Base-by-base conservation (phyloP, 30 jellyfish, hydroid and myxozoan species). In the Cassiopea andromeda region DNA sequence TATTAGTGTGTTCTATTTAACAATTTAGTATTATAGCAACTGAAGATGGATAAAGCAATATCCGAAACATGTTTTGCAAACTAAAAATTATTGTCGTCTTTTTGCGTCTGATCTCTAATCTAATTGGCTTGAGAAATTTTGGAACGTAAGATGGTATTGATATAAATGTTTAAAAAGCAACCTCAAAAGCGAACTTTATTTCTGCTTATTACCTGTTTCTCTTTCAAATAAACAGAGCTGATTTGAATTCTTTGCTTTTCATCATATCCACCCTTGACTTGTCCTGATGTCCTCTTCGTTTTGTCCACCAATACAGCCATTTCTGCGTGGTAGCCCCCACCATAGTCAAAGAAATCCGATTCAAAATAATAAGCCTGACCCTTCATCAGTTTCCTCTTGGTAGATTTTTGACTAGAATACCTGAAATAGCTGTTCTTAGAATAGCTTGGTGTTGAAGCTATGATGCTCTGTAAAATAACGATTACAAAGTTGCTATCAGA, bases 221-320 rank as follows among this genome's bases (percentile, higher is more conserved):
- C 97, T 12, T 80, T 71, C 54, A 67, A 69, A 64, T 82, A 88
- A 46, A 70, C 76, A 1, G 99, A 80, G 1, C 43, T 60, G 69
- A 95, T 91, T 45, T 54, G 49, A 46, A 95, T 82, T 50, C 78
- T 48, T 78, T 95, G 99, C 82, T 61, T 77, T 85, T 95, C 99
- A 84, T 95, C 83, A 48, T 73, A 48, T 1, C 95, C 99, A 7
- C 93, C 93, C 6, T 59, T 73, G 0, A 95, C 88, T 77, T 87
- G 94, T 38, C 92, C 79, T 4, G 91, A 78, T 10, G 98, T 87
- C 46, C 92, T 45, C 67, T 77, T 79, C 0, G 99, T 95, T 78
- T 91, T 73, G 64, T 88, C 95, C 15, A 85, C 78, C 1, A 85
- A 73, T 48, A 91, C 91, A 4, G 91, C 99, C 91, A 95, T 58